Base-by-base conservation (phyloP, 2,888 invertebrate genomes). In the Trisateles emortualis region DNA sequence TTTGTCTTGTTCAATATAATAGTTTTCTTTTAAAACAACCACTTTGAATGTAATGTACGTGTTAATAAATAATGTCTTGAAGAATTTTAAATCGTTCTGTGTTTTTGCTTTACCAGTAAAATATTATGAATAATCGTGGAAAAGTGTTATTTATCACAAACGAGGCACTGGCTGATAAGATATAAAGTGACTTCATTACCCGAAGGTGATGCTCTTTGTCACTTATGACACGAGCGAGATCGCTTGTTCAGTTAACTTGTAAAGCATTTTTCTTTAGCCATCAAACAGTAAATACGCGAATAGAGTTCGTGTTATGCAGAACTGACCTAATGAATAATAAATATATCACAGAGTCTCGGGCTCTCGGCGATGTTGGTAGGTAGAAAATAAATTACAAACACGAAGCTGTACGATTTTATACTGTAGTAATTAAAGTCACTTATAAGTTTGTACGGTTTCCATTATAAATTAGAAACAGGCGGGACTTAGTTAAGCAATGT, bases 131-230 rank as follows among this genome's bases (percentile, higher is more conserved):
- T 66, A 55, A 69, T 71, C 58, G 72, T 78, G 74, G 75, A 79
- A 81, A 83, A 78, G 73, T 79, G 68, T 74, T 75, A 70, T 71
- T 81, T 88, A 90, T 90, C 88, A 76, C 76, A 64, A 70, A 74
- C 71, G 78, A 86, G 79, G 74, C 83, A 73, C 72, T 75, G 74
- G 72, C 71, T 70, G 90, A 91, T 90, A 90, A 90, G 88, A 87
- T 89, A 88, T 77, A 69, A 63, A 70, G 64, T 79, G 83, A 83
- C 82, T 82, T 79, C 77, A 79, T 80, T 78, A 75, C 74, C 72
- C 72, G 79, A 83, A 88, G 87, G 86, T 87, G 88, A 88, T 82
- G 81, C 80, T 82, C 79, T 80, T 75, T 75, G 73, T 72, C 70
- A 68, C 67, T 62, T 66, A 53, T 46, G 62, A 65, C 54, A 64